phyloP scores from a whole-genome alignment of 2,113 vertebrate genomes.

The Chionomys nivalis region DNA sequence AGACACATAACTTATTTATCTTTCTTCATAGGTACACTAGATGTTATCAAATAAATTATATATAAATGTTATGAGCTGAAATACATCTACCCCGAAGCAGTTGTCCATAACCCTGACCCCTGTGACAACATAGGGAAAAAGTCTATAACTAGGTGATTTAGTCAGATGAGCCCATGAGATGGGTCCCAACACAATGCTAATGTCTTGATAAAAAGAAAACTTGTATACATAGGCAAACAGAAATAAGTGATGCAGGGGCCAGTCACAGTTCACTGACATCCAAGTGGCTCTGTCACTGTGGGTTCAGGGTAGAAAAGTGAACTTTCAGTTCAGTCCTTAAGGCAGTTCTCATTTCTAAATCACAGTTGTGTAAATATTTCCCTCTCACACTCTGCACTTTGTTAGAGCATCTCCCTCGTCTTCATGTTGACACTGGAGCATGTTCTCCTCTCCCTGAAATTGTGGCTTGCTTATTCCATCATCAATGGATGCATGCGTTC shows the following conservation, averaged over 20 bases:
- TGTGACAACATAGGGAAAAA: background rate
- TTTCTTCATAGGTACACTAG: background rate
- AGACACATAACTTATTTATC: background rate
- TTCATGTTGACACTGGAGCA: background rate
- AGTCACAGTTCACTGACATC: no score
- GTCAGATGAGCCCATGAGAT: background rate
- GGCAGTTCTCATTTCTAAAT: background rate
- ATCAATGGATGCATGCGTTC: background rate
- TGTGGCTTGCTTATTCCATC: background rate
- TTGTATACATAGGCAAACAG: background rate
- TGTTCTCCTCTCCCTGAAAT: background rate
- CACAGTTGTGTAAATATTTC: background rate
- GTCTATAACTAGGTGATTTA: background rate
- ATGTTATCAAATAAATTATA: background rate
- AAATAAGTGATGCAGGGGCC: background rate
- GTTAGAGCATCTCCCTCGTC: background rate
- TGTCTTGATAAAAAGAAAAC: background rate
- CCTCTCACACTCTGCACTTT: background rate
- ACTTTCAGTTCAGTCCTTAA: background rate
- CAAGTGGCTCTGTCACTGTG: background rate
- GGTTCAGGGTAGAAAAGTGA: background rate
- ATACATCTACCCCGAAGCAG: background rate
- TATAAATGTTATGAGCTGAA: background rate
- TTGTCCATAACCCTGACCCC: background rate
- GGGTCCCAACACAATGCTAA: background rate